Conservation (phyloP, 2,888 invertebrate species). For the Panzeria rudis region DNA sequence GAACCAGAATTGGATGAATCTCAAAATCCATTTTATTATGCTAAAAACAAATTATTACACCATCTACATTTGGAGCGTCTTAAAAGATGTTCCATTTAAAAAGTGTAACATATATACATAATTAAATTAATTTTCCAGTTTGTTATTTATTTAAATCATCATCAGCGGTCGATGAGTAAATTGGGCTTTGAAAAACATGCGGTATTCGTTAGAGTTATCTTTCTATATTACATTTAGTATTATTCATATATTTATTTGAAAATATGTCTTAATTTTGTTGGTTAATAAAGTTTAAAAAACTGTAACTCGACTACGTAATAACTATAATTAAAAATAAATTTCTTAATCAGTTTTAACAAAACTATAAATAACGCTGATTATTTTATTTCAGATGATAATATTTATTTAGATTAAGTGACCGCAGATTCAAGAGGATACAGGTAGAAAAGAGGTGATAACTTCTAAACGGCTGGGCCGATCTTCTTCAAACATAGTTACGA, state of each 20-base stretch:
- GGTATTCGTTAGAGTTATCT: not conserved
- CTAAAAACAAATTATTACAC: slow-evolving; percentile 93
- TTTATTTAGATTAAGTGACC: too few relatives aligned
- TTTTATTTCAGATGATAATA: too few relatives aligned
- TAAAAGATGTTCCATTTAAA: slow-evolving; percentile 84
- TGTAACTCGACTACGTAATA: not conserved
- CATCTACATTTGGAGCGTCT: slow-evolving; percentile 92
- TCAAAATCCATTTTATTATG: slow-evolving; percentile 94
- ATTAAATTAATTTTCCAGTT: not conserved
- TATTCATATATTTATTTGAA: not conserved
- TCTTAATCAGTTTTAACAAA: not conserved
- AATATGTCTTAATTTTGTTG: not conserved
- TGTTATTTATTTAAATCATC: slow-evolving; percentile 34
- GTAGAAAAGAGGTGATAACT: too few relatives aligned
- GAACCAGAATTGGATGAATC: slow-evolving; percentile 90
- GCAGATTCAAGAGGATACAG: too few relatives aligned
- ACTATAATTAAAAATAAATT: not conserved
- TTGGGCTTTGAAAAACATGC: slow-evolving; percentile 1
- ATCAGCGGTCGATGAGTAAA: slow-evolving; percentile 10
- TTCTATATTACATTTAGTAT: slow-evolving; percentile 25
- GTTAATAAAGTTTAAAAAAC: not conserved
- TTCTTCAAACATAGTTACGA: too few relatives aligned
- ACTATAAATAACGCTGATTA: not conserved
- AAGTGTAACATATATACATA: not conserved
- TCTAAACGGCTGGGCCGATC: too few relatives aligned